These are phyloP conservation scores for Babylonia areolata DNA, from an alignment of 1,140 invertebrate species.

Conservation along the genomic window DNA sequence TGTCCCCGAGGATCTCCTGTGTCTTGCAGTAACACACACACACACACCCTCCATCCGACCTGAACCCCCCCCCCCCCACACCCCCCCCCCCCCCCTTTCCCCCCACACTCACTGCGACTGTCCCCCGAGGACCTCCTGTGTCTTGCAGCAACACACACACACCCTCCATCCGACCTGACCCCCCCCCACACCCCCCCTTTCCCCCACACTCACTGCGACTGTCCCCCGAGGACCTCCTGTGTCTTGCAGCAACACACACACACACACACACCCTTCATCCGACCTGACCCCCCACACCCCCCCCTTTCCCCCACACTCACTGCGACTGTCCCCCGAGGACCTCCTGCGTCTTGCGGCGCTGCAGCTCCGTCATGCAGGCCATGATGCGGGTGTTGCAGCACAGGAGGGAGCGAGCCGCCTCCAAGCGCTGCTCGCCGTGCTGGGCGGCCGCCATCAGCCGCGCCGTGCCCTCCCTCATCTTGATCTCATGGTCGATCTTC, in stretches of 20 bases:
- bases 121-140: too few species aligned
- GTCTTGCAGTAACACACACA: too few species aligned
- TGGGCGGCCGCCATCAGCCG: slow-evolving; percentile 82
- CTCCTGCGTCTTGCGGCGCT: slow-evolving; percentile 79
- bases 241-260: too few species aligned
- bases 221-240: too few species aligned
- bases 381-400: slow-evolving; percentile 84
- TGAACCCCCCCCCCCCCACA: neutral
- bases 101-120: neutral
- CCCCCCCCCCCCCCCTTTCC: neutral
- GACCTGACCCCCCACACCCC: neutral
- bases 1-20: too few species aligned
- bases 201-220: neutral
- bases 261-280: neutral
- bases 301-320: neutral
- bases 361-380: slow-evolving; percentile 83
- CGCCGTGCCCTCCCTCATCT: slow-evolving; percentile 84
- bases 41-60: neutral
- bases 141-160: too few species aligned
- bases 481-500: slow-evolving; percentile 85
- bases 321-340: slow-evolving; percentile 64
- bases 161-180: neutral
- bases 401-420: slow-evolving; percentile 83
- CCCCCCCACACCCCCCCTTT: too few species aligned
- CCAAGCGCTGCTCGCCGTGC: slow-evolving; percentile 82